Evolutionary conservation across 2,797 vertebrate genomes (phyloP).

Genomic region (Phoebastria nigripes): DNA sequence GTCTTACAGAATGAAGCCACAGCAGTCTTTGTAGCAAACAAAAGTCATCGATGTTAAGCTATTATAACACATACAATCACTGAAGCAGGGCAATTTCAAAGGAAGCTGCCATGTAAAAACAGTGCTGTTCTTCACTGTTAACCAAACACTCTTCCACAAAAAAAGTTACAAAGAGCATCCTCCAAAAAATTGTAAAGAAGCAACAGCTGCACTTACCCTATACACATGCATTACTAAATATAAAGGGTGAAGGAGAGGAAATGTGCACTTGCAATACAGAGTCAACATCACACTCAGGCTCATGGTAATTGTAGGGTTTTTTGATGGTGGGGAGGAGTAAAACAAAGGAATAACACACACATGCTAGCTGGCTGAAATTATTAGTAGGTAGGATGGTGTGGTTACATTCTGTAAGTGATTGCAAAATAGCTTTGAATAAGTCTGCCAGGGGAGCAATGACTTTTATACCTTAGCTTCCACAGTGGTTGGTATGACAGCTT

Average conservation of each 20-base stretch:
- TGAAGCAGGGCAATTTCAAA: background rate
- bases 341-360: background rate
- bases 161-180: background rate
- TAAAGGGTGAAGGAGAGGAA: background rate
- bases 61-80: background rate
- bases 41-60: background rate
- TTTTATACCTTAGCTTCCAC: slow-evolving; percentile 30
- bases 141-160: background rate
- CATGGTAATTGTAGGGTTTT: background rate
- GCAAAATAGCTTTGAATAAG: slow-evolving; percentile 45
- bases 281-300: background rate
- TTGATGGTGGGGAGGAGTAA: background rate
- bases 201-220: background rate
- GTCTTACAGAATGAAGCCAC: background rate
- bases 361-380: background rate
- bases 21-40: background rate
- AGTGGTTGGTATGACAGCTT: slow-evolving; percentile 9
- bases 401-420: background rate
- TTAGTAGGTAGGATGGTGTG: background rate
- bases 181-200: background rate
- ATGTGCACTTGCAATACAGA: background rate
- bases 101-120: background rate
- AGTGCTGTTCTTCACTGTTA: background rate
- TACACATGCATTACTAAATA: background rate
- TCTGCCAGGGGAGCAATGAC: slow-evolving; percentile 17